Conservation (phyloP, 2,888 invertebrate species). For the Drosophila planitibia region DNA sequence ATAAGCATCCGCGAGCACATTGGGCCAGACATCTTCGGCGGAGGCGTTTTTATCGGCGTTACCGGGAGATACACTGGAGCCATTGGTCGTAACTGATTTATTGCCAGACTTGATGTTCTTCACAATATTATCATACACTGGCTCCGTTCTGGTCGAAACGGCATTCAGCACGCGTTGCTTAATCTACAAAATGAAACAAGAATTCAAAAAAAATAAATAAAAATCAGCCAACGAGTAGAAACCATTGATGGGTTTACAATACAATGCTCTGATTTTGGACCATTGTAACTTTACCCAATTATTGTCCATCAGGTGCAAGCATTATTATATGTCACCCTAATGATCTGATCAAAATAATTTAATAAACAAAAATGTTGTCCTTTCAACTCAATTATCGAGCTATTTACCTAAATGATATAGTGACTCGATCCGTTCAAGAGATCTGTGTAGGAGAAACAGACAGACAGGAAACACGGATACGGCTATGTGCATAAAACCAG, state of each 20-base stretch:
- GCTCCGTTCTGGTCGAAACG: constrained; percentile 64
- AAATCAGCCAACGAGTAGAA: neutral
- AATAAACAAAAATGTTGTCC: neutral
- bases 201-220: neutral
- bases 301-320: neutral
- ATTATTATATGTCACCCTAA: neutral
- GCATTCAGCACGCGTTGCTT: constrained; percentile 84
- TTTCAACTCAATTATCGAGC: neutral
- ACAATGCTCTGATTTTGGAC: neutral
- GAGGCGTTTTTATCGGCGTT: neutral
- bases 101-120: neutral
- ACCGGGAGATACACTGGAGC: neutral
- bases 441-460: neutral
- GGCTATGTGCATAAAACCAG: neutral
- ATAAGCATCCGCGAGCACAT: neutral
- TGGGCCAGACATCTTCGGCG: neutral
- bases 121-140: constrained; percentile 41
- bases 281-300: neutral
- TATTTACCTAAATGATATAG: neutral
- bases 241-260: neutral
- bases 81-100: neutral
- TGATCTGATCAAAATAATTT: neutral
- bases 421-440: neutral
- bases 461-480: neutral
- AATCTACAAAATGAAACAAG: constrained; percentile 66